Percentiles rank a stretch among this genome's conserved stretches.
phyloP scores from a whole-genome alignment of 92 coral and sea anemone genomes.

The Porites evermanni region DNA sequence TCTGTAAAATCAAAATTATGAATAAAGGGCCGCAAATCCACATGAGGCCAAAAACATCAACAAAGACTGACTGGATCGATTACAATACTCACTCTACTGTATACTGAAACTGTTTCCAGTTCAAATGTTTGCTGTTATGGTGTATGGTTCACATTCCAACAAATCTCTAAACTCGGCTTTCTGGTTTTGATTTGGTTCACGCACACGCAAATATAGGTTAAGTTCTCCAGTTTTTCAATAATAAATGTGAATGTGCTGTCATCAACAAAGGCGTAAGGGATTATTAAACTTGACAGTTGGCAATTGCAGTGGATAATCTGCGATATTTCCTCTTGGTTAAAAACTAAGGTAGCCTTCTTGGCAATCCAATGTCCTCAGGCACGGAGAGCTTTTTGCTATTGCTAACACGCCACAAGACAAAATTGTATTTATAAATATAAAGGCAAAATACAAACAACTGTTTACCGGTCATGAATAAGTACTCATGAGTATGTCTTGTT shows the following conservation, averaged over 20 bases:
- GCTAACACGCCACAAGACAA: no score
- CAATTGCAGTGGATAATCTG: background rate
- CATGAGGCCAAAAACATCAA: no score
- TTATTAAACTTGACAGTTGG: background rate
- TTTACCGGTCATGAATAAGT: no score
- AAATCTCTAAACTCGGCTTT: constrained; percentile 1
- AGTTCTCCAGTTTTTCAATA: background rate
- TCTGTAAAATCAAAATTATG: no score
- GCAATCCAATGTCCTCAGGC: constrained; percentile 10
- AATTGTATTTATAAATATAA: no score
- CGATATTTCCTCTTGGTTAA: background rate
- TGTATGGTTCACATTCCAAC: constrained; percentile 3
- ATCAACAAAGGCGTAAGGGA: constrained; percentile 13
- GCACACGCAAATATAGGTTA: constrained; percentile 11
- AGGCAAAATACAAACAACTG: no score
- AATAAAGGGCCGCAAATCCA: no score
- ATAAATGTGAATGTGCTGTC: constrained; percentile 4
- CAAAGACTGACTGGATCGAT: no score
- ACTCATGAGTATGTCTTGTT: no score
- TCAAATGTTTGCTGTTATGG: constrained; percentile 4
- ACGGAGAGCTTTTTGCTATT: background rate
- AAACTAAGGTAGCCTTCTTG: background rate
- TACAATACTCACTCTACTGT: no score
- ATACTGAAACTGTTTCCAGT: background rate
- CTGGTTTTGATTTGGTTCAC: background rate